phyloP scores from a whole-genome alignment of 2,888 invertebrate genomes.

The Lithophane leautieri region DNA sequence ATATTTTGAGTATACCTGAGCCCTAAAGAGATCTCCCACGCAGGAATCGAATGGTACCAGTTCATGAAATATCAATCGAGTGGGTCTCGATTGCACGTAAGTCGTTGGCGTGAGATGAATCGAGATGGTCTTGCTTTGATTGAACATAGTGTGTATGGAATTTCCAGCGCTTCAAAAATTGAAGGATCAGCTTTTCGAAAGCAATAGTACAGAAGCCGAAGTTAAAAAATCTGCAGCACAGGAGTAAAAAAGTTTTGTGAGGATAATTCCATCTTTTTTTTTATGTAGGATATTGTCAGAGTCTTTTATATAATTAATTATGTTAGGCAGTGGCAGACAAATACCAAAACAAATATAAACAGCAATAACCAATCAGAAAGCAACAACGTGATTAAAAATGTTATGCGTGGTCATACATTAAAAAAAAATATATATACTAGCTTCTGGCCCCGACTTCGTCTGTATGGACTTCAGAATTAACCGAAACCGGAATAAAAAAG shows the following conservation, averaged over 20 bases:
- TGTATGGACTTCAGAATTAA: background rate
- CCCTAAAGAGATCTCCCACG: constrained; percentile 35
- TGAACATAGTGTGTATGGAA: constrained; percentile 1
- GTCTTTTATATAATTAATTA: background rate
- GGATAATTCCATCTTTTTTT: background rate
- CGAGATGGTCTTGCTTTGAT: constrained; percentile 5
- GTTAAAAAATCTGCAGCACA: background rate
- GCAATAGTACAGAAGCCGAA: background rate
- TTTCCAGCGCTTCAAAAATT: background rate
- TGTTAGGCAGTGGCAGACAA: background rate
- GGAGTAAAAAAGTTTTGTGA: too few species aligned
- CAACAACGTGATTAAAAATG: background rate
- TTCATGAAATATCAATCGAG: constrained; percentile 42
- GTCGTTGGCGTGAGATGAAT: constrained; percentile 13
- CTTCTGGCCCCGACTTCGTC: too few species aligned
- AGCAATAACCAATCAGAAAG: background rate
- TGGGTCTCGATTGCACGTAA: constrained; percentile 1
- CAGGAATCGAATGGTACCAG: constrained; percentile 31
- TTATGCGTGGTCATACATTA: background rate
- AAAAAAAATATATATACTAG: background rate
- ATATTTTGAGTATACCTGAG: constrained; percentile 24
- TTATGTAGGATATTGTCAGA: background rate
- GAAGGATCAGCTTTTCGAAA: background rate
- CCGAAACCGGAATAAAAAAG: background rate
- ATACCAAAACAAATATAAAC: background rate